Evolutionary conservation across 2,797 vertebrate genomes (phyloP).

Genomic region (Pteropus rufus): DNA sequence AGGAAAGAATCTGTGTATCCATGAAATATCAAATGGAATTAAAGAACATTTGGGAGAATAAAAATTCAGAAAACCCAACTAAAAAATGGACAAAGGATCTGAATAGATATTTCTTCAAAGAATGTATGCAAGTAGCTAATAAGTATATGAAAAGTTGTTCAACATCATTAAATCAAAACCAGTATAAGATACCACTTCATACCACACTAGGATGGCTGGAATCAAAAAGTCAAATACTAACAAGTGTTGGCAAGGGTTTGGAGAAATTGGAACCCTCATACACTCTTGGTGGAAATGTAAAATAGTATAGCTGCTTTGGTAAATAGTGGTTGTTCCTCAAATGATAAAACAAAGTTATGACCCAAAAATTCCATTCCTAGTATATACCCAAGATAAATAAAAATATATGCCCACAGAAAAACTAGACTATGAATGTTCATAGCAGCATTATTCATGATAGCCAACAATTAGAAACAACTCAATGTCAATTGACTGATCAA

Average conservation of each 20-base stretch:
- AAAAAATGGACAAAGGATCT: background rate
- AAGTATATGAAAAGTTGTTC: background rate
- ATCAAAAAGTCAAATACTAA: background rate
- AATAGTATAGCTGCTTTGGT: background rate
- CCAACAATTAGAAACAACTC: background rate
- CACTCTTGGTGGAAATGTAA: background rate
- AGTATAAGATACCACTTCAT: background rate
- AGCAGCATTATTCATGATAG: background rate
- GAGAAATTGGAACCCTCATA: background rate
- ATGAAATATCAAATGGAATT: background rate
- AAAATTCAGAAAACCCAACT: background rate
- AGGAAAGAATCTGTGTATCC: background rate
- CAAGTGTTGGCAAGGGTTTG: background rate
- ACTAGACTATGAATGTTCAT: background rate
- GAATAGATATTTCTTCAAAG: background rate
- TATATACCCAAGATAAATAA: background rate
- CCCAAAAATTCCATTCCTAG: background rate
- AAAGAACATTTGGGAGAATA: background rate
- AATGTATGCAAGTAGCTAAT: background rate
- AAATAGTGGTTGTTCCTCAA: background rate
- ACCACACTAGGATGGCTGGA: background rate
- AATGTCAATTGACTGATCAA: background rate
- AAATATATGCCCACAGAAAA: background rate
- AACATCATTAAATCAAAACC: background rate
- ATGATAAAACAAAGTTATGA: background rate